These are phyloP conservation scores for Idaea aversata DNA, from an alignment of 2,888 invertebrate species.

Conservation along the genomic window DNA sequence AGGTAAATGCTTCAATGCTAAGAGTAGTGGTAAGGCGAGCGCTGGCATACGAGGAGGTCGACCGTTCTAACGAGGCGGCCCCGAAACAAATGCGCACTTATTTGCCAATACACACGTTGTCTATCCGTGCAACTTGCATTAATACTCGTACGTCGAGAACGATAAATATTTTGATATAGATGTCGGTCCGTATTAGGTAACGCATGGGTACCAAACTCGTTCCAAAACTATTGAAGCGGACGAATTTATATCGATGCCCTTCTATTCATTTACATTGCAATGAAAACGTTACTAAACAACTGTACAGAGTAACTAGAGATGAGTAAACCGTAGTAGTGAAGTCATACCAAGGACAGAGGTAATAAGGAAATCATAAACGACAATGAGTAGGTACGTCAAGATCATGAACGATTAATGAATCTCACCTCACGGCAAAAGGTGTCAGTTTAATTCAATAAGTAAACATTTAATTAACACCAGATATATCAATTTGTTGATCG, in stretches of 20 bases:
- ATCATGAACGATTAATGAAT: conserved; percentile 20
- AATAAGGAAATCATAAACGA: conserved; percentile 19
- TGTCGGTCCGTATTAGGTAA: conserved; percentile 18
- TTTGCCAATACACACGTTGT: conserved; percentile 59
- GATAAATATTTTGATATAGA: conserved; percentile 24
- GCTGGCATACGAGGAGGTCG: conserved; percentile 54
- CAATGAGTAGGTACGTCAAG: conserved; percentile 5
- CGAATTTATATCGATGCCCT: conserved; percentile 12
- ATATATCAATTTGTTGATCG: conserved; percentile 27
- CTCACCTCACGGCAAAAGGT: conserved; percentile 15
- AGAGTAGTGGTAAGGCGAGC: conserved; percentile 45
- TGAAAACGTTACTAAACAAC: neutral
- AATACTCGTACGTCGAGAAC: conserved; percentile 13
- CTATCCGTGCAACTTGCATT: conserved; percentile 13
- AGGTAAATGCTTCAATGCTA: conserved; percentile 77
- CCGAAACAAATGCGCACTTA: conserved; percentile 70
- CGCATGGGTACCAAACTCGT: conserved; percentile 17
- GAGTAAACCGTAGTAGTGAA: neutral
- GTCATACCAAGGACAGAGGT: conserved; percentile 2
- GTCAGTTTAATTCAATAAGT: conserved; percentile 23
- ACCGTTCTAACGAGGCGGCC: conserved; percentile 69
- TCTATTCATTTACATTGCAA: conserved; percentile 2
- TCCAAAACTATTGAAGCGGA: conserved; percentile 20
- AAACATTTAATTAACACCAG: conserved; percentile 17
- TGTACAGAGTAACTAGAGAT: neutral